Evolutionary conservation across 2,113 vertebrate species (phyloP).

Genomic region (Tupaia chinensis): DNA sequence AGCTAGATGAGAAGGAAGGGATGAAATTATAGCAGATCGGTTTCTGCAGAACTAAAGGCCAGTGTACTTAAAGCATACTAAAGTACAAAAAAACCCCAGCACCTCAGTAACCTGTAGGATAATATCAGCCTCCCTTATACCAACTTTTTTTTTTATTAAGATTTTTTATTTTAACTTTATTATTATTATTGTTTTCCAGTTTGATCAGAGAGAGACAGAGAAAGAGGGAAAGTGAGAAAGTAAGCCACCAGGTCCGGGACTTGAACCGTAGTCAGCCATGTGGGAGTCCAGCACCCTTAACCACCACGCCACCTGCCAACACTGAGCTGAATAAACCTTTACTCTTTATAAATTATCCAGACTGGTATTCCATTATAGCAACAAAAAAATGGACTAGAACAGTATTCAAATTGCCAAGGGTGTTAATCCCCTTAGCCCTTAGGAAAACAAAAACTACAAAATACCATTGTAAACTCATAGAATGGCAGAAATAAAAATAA

Average conservation of each 20-base stretch:
- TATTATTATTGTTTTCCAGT: no score
- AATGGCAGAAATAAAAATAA: background rate
- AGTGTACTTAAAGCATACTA: background rate
- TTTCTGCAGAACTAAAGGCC: background rate
- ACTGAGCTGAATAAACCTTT: no score
- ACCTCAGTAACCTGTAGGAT: background rate
- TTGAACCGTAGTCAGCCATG: no score
- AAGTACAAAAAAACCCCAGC: background rate
- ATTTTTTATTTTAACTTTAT: no score
- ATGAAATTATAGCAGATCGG: background rate
- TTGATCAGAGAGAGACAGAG: no score
- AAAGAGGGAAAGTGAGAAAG: no score
- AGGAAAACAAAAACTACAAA: background rate
- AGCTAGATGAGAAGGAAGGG: background rate
- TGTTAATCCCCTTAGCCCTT: background rate
- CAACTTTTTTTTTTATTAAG: no score
- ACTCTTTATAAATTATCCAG: no score
- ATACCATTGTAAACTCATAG: background rate
- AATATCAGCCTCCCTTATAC: background rate
- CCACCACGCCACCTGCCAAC: no score
- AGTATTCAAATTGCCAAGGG: background rate
- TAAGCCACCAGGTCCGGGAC: no score
- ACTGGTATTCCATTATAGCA: no score
- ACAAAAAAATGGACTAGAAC: background rate
- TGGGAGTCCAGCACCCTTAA: no score